Conservation (phyloP, 2,113 vertebrate species). For the Odocoileus virginianus region DNA sequence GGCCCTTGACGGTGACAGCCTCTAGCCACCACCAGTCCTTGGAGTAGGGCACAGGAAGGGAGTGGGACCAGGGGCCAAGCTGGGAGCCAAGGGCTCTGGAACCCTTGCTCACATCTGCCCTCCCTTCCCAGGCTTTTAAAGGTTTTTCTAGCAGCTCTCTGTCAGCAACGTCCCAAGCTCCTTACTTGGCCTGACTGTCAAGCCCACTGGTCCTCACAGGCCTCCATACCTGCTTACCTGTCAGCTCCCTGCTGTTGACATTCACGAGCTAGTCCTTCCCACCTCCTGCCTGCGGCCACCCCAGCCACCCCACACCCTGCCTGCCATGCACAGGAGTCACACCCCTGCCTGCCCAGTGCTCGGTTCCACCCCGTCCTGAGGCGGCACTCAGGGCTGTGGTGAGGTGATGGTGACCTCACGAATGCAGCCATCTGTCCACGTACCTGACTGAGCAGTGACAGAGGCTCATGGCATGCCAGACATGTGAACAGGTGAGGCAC, state of each 20-base stretch:
- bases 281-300: not conserved
- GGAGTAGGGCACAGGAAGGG: too few relatives aligned
- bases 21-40: not conserved
- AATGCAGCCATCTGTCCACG: not conserved
- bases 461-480: not conserved
- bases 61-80: not conserved
- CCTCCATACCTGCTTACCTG: rapidly evolving
- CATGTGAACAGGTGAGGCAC: rapidly evolving
- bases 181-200: not conserved
- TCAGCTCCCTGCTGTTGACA: not conserved
- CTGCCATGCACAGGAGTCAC: not conserved
- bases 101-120: not conserved
- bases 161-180: not conserved
- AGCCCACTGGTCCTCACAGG: not conserved
- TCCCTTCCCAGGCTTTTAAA: not conserved
- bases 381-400: not conserved
- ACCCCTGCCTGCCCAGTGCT: not conserved
- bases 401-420: not conserved
- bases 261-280: not conserved
- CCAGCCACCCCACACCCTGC: rapidly evolving
- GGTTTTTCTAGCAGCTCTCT: not conserved
- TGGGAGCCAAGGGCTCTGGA: not conserved
- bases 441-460: not conserved
- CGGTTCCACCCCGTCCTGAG: not conserved
- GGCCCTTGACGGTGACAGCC: not conserved